A percentile compares a stretch with the other conserved stretches of the same genome.
These are phyloP conservation scores for Gallinago paraguaiae DNA, from an alignment of 2,113 vertebrate genomes.

Conservation along the genomic window DNA sequence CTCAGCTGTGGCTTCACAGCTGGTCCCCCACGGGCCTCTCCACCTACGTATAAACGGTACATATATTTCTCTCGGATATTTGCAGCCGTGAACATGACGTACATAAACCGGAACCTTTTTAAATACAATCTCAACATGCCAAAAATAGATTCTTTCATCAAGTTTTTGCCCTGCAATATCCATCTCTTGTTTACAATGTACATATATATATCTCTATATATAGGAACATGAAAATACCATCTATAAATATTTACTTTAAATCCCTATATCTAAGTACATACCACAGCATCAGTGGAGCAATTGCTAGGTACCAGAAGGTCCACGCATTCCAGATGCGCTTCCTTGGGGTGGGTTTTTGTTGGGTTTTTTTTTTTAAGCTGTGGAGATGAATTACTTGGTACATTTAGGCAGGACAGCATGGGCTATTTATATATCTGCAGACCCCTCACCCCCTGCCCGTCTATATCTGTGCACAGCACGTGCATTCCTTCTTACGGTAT, in stretches of 20 bases:
- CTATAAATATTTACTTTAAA: slow-evolving; percentile 56
- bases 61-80: neutral
- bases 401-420: neutral
- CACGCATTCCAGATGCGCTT: neutral
- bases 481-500: neutral
- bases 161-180: slow-evolving; percentile 29
- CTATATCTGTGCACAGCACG: neutral
- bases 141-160: slow-evolving; percentile 65
- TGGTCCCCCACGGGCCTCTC: neutral
- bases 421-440: neutral
- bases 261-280: neutral
- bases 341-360: neutral
- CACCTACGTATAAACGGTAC: neutral
- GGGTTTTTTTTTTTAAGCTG: neutral
- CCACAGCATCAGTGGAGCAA: neutral
- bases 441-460: neutral
- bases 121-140: slow-evolving; percentile 43
- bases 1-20: slow-evolving; percentile 1
- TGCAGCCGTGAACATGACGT: neutral
- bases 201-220: neutral
- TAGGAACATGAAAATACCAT: slow-evolving; percentile 54
- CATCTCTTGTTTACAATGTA: slow-evolving; percentile 7
- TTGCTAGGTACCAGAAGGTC: neutral
- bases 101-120: slow-evolving; percentile 20
- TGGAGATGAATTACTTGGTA: neutral